Evolutionary conservation across 2,888 invertebrate species (phyloP), one percentile per base, ranked within the genome.

Genomic region (Taphrorychus bicolor): DNA sequence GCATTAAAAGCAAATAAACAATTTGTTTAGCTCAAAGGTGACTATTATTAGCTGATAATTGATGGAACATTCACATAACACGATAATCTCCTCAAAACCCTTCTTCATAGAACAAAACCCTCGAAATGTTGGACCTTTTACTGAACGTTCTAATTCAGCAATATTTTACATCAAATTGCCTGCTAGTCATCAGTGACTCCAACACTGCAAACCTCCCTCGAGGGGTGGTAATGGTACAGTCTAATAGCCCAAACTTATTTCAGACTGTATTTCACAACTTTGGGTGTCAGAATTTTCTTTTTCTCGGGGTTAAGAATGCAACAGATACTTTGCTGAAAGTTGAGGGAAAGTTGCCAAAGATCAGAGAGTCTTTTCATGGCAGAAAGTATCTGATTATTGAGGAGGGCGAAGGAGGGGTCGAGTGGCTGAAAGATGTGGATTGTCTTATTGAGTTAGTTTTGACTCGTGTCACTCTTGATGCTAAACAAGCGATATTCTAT

Each of bases 201-300:
- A 21, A 19, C 14, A 52, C 11, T 14, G 14, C 49, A 9, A 56
- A 51, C 14, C 4, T 66, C 5, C 56, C 60, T 4, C 23, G 19
- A 45, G 66, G 56, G 3, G 66, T 62, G 14, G 56, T 40, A 14
- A 49, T 51, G 1, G 11, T 56, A 9, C 45, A 66, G 7, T 19
- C 72, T 1, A 63, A 72, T 1, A 22, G 63, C 5, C 14, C 19
- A 1, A 19, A 68, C 16, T 52, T 18, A 11, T 41, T 14, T 14
- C 5, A 24, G 14, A 22, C 7, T 3, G 66, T 58, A 5, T 48
- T 72, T 53, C 58, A 19, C 45, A 69, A 76, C 69, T 71, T 72
- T 52, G 76, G 75, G 5, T 76, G 77, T 64, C 73, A 75, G 64
- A 73, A 72, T 52, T 69, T 76, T 18, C 52, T 77, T 2, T 62